Conservation (phyloP, 2,797 vertebrate genomes). For the Semotilus atromaculatus region DNA sequence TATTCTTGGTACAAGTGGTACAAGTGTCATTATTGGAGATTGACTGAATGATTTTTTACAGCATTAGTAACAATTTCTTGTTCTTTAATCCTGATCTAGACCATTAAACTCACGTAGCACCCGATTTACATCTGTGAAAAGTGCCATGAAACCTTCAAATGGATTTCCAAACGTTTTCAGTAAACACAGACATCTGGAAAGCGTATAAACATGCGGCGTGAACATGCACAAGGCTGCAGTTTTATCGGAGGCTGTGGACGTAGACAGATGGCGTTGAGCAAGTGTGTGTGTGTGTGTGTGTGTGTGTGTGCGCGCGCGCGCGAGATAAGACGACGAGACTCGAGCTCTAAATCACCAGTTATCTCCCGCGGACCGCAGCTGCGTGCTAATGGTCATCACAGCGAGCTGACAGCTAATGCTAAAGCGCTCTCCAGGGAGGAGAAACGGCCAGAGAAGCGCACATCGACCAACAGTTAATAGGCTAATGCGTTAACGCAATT, state of each 20-base stretch:
- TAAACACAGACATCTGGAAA: constrained; percentile 36
- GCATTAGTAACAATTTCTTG: not conserved
- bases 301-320: constrained; percentile 61
- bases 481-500: not conserved
- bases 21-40: no score
- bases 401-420: constrained; percentile 41
- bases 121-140: not conserved
- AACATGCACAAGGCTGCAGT: constrained; percentile 57
- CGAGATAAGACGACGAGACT: constrained; percentile 74
- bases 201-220: constrained; percentile 21
- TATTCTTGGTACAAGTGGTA: no score
- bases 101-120: not conserved
- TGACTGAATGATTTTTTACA: no score
- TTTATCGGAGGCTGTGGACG: constrained; percentile 78
- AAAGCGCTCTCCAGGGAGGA: constrained; percentile 7
- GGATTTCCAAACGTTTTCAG: not conserved
- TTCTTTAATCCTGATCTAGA: not conserved
- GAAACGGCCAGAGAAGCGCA: not conserved
- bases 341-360: constrained; percentile 82
- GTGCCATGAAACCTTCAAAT: not conserved
- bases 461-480: not conserved
- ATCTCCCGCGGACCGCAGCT: constrained; percentile 79
- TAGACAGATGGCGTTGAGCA: constrained; percentile 79
- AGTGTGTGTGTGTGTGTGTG: constrained; percentile 79
- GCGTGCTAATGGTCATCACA: constrained; percentile 80